Conservation (phyloP, 1,140 invertebrate species). For the Drosophila parvula region DNA sequence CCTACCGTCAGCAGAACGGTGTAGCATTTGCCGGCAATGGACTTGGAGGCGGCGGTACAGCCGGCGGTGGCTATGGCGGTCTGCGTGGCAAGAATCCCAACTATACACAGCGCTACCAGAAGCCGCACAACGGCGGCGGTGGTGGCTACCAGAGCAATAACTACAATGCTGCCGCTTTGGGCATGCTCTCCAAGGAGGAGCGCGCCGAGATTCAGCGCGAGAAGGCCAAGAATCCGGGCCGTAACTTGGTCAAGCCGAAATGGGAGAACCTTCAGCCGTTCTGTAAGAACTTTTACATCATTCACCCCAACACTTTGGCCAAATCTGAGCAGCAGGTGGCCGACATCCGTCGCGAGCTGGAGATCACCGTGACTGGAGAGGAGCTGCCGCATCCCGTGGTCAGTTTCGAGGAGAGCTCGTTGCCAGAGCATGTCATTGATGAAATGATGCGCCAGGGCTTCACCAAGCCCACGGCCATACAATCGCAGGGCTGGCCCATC, state of each 20-base stretch:
- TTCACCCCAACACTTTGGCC: slow-evolving; percentile 90
- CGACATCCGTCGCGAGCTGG: slow-evolving; percentile 89
- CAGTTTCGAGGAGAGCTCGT: slow-evolving; percentile 94
- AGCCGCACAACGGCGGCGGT: slow-evolving; percentile 67
- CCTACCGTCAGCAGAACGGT: slow-evolving; percentile 72
- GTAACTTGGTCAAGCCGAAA: slow-evolving; percentile 91
- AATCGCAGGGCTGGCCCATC: slow-evolving; percentile 96
- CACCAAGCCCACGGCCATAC: slow-evolving; percentile 93
- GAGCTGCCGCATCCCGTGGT: slow-evolving; percentile 93
- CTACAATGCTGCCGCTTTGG: slow-evolving; percentile 68
- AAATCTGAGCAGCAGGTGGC: slow-evolving; percentile 90
- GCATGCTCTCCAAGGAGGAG: slow-evolving; percentile 80
- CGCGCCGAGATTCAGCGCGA: slow-evolving; percentile 86
- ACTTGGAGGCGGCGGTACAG: slow-evolving; percentile 59
- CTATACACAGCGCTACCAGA: slow-evolving; percentile 75
- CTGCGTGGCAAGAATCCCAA: slow-evolving; percentile 74
- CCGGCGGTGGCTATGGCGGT: slow-evolving; percentile 62
- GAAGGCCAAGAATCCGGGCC: slow-evolving; percentile 90
- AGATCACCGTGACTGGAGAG: slow-evolving; percentile 94
- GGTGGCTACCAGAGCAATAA: slow-evolving; percentile 74
- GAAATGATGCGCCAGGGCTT: slow-evolving; percentile 93
- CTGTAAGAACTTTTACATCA: slow-evolving; percentile 96
- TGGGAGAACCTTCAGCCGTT: slow-evolving; percentile 95
- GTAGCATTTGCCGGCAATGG: slow-evolving; percentile 44
- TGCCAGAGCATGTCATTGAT: slow-evolving; percentile 92